phyloP scores from a whole-genome alignment of 2,113 vertebrate species.

The Boulengeromyrus knoepffleri region DNA sequence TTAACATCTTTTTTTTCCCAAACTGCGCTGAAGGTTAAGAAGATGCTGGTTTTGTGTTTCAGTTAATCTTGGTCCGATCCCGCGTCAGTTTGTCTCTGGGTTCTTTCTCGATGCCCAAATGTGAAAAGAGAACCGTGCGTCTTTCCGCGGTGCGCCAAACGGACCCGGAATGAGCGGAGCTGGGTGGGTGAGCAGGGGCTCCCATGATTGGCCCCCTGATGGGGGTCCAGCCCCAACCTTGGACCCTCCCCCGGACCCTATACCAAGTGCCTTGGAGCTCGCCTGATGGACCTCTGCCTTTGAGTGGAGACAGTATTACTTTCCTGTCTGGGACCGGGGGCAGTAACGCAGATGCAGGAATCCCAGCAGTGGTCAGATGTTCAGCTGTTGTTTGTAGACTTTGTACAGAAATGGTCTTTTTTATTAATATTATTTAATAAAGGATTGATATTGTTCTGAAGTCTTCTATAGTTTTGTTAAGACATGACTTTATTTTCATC shows the following conservation, averaged over 20 bases:
- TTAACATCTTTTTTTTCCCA: slow-evolving; percentile 42
- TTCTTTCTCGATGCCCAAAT: neutral
- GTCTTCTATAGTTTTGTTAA: slow-evolving; percentile 15
- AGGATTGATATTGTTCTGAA: slow-evolving; percentile 65
- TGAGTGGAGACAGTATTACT: slow-evolving; percentile 70
- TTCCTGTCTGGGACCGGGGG: slow-evolving; percentile 66
- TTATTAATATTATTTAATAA: slow-evolving; percentile 96
- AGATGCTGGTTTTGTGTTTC: slow-evolving; percentile 22
- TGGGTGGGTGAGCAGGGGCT: slow-evolving; percentile 2
- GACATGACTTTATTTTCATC: neutral
- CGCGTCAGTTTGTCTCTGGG: slow-evolving; percentile 5
- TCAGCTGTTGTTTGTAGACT: slow-evolving; percentile 96
- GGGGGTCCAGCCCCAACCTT: slow-evolving; percentile 24
- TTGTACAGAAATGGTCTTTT: slow-evolving; percentile 91
- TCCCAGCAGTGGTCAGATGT: slow-evolving; percentile 68
- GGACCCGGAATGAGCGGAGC: slow-evolving; percentile 11
- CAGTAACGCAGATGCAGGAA: slow-evolving; percentile 47
- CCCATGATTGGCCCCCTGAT: slow-evolving; percentile 24
- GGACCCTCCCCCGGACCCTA: slow-evolving; percentile 50
- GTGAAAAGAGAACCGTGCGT: neutral
- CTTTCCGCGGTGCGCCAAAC: slow-evolving; percentile 25
- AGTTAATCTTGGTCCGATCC: slow-evolving; percentile 19
- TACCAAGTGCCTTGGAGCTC: slow-evolving; percentile 93
- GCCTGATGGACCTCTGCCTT: slow-evolving; percentile 59
- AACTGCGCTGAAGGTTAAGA: slow-evolving; percentile 34